Percentiles rank a stretch among this genome's conserved stretches.
These are phyloP conservation scores for Apogon hyalosoma DNA, from an alignment of 2,797 vertebrate species.

Conservation along the genomic window DNA sequence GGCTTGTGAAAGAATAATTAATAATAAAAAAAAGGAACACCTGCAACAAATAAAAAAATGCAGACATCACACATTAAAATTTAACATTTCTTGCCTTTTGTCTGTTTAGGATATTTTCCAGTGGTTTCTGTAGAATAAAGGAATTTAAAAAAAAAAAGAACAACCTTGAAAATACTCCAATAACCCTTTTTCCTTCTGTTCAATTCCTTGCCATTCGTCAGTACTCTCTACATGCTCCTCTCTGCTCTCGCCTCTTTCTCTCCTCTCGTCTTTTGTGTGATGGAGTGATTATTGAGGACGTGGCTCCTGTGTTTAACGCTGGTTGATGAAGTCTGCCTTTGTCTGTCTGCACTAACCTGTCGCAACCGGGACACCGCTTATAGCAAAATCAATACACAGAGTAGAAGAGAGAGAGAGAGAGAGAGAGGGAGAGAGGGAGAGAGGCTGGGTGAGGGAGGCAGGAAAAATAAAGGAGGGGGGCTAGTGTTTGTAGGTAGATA, in stretches of 20 bases:
- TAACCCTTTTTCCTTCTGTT: conserved; percentile 12
- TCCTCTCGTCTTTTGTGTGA: conserved; percentile 76
- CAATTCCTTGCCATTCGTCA: conserved; percentile 35
- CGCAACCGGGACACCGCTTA: conserved; percentile 85
- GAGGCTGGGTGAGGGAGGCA: conserved; percentile 45
- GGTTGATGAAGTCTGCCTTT: conserved; percentile 87
- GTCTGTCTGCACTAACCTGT: conserved; percentile 86
- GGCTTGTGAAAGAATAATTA: background rate
- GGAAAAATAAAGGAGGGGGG: conserved; percentile 49
- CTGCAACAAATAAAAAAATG: conserved; percentile 8
- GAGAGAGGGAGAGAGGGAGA: conserved; percentile 45
- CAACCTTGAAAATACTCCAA: conserved; percentile 45
- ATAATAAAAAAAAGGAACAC: background rate
- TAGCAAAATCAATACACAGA: conserved; percentile 88
- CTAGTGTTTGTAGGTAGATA: conserved; percentile 40
- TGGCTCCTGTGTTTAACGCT: conserved; percentile 83
- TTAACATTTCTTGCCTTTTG: background rate
- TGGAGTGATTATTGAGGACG: conserved; percentile 86
- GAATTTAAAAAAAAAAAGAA: conserved; percentile 36
- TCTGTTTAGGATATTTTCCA: conserved; percentile 16
- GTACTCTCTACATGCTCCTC: conserved; percentile 44
- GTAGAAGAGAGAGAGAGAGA: conserved; percentile 44
- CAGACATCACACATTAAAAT: conserved; percentile 1
- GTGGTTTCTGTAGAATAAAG: conserved; percentile 32
- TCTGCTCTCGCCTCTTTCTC: conserved; percentile 35